These are phyloP conservation scores for Polyploca ridens DNA, from an alignment of 2,888 invertebrate species.

Conservation along the genomic window DNA sequence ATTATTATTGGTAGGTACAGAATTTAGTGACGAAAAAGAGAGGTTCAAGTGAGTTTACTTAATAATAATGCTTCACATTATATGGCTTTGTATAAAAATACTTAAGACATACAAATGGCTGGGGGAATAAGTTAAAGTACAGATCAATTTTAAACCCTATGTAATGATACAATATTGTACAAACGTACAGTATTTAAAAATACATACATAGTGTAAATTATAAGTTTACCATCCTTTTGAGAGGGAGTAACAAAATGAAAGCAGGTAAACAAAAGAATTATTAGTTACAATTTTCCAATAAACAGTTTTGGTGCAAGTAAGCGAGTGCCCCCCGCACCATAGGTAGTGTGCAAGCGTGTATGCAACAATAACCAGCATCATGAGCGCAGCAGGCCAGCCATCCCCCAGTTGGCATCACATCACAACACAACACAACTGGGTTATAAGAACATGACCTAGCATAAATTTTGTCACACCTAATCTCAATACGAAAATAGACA, in stretches of 20 bases:
- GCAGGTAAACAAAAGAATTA: slow-evolving; percentile 1
- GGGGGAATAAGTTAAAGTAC: slow-evolving; percentile 16
- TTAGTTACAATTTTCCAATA: background rate
- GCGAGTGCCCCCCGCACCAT: background rate
- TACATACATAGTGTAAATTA: slow-evolving; percentile 2
- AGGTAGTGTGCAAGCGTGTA: slow-evolving; percentile 9
- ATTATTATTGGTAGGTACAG: background rate
- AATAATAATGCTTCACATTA: background rate
- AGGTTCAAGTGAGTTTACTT: background rate
- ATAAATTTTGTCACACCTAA: slow-evolving; percentile 30
- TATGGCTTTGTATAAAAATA: background rate
- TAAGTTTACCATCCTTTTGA: background rate
- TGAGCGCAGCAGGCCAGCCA: background rate
- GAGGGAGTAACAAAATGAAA: background rate
- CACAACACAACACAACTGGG: slow-evolving; percentile 15
- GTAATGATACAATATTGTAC: slow-evolving; percentile 18
- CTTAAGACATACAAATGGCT: background rate
- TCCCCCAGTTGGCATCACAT: slow-evolving; percentile 27
- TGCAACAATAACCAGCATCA: slow-evolving; percentile 4
- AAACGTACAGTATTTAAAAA: slow-evolving; percentile 13
- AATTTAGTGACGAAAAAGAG: background rate
- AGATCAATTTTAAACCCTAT: slow-evolving; percentile 17
- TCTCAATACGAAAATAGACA: slow-evolving; percentile 40
- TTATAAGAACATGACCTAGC: slow-evolving; percentile 35
- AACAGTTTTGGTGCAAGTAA: slow-evolving; percentile 8